Conservation (phyloP, 2,888 invertebrate genomes). For the Clepsis dumicolana region DNA sequence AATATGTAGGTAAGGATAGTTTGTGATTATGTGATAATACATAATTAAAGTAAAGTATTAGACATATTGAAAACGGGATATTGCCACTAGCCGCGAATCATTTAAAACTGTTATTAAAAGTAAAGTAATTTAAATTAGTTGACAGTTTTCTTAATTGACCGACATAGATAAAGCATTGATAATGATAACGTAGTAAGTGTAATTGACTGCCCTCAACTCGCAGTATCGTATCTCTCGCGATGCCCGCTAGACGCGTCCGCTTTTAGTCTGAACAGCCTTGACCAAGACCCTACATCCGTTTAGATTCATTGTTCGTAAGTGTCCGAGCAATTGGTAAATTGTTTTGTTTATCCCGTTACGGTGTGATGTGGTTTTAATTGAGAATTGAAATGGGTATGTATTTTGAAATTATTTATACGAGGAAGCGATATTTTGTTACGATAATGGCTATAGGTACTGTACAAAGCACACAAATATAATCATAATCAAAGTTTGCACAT, state of each 20-base stretch:
- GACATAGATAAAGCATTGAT: not conserved
- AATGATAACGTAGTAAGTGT: not conserved
- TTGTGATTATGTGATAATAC: too few species aligned
- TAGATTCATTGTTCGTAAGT: not conserved
- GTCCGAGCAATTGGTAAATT: not conserved
- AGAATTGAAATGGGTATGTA: not conserved
- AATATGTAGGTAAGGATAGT: too few species aligned
- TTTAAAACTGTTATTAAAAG: too few species aligned
- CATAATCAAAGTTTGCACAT: too few species aligned
- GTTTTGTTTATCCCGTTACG: not conserved
- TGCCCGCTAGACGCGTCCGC: not conserved
- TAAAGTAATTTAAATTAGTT: too few species aligned
- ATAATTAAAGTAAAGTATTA: too few species aligned
- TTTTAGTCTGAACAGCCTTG: not conserved
- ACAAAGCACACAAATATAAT: too few species aligned
- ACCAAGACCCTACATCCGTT: not conserved
- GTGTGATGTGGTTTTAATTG: not conserved
- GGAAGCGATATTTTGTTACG: too few species aligned
- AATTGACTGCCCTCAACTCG: not conserved
- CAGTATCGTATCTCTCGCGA: not conserved
- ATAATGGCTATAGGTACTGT: too few species aligned
- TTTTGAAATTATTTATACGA: not conserved
- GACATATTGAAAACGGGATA: too few species aligned
- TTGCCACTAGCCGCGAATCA: too few species aligned
- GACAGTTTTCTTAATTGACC: not conserved